A percentile compares a stretch with the other conserved stretches of the same genome.
phyloP scores from a whole-genome alignment of 2,797 vertebrate species.

The Harpagifer antarcticus region DNA sequence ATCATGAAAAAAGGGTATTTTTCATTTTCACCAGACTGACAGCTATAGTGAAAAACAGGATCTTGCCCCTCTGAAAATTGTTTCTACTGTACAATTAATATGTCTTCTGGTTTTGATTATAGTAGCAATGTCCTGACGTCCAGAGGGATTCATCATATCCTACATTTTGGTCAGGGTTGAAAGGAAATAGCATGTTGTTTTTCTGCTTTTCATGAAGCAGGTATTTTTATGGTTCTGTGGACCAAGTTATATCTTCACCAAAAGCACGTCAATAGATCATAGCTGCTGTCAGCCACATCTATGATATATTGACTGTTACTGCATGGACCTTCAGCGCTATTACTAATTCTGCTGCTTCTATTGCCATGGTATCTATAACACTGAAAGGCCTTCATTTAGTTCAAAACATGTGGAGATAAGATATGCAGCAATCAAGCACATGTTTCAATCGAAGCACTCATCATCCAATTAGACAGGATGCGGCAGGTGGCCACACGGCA shows the following conservation, averaged over 20 bases:
- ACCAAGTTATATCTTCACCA: conserved; percentile 55
- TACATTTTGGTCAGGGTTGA: conserved; percentile 43
- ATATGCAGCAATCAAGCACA: conserved; percentile 49
- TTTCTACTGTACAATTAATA: conserved; percentile 65
- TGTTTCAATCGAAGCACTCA: conserved; percentile 47
- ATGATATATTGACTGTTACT: conserved; percentile 41
- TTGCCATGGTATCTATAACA: conserved; percentile 17
- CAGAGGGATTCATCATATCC: conserved; percentile 66
- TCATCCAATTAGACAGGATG: conserved; percentile 71
- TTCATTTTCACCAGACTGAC: conserved; percentile 47
- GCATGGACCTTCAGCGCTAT: background rate
- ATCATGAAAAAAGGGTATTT: conserved; percentile 39
- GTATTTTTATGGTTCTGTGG: conserved; percentile 68
- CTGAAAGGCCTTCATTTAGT: conserved; percentile 14
- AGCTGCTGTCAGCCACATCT: conserved; percentile 35
- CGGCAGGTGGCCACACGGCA: conserved; percentile 69
- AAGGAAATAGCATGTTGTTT: conserved; percentile 11
- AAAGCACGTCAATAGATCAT: conserved; percentile 55
- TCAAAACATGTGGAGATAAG: conserved; percentile 63
- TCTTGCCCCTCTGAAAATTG: conserved; percentile 54
- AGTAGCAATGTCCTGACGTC: conserved; percentile 33
- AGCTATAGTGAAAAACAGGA: conserved; percentile 49
- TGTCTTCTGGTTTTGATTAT: conserved; percentile 62
- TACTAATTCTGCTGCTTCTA: conserved; percentile 28
- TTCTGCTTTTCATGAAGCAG: conserved; percentile 39